These are phyloP conservation scores for Gymnocypris eckloni DNA, from an alignment of 2,797 vertebrate species.

Conservation along the genomic window DNA sequence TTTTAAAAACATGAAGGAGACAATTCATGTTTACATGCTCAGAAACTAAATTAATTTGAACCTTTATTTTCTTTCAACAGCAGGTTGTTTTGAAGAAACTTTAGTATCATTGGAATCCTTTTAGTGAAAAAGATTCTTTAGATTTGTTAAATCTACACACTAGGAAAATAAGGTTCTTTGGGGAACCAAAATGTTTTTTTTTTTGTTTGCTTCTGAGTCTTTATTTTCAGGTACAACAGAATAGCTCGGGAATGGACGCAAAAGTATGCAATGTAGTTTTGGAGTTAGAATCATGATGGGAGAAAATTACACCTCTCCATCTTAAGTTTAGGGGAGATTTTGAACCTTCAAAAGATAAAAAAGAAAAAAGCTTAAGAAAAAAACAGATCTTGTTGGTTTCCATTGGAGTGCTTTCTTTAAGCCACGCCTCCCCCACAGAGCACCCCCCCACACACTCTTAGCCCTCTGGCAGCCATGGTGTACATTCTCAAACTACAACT, in stretches of 20 bases:
- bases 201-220: too few species aligned
- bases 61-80: not conserved
- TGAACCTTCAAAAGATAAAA: slow-evolving; percentile 90
- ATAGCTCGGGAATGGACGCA: slow-evolving; percentile 99
- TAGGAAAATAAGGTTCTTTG: not conserved
- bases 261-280: slow-evolving; percentile 99
- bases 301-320: slow-evolving; percentile 84
- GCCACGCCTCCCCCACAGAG: slow-evolving; percentile 96
- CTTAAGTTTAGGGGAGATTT: slow-evolving; percentile 94
- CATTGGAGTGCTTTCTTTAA: slow-evolving; percentile 99
- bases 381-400: slow-evolving; percentile 92
- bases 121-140: not conserved
- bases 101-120: not conserved
- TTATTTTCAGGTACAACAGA: slow-evolving; percentile 94
- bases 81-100: not conserved
- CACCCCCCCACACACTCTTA: slow-evolving; percentile 72
- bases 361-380: slow-evolving; percentile 74
- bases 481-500: slow-evolving; percentile 92
- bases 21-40: not conserved
- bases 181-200: not conserved
- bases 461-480: slow-evolving; percentile 82
- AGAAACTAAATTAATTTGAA: not conserved
- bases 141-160: not conserved
- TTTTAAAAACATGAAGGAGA: not conserved
- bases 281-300: slow-evolving; percentile 86